phyloP scores from a whole-genome alignment of 2,888 invertebrate species.

The Tribolium freemani region DNA sequence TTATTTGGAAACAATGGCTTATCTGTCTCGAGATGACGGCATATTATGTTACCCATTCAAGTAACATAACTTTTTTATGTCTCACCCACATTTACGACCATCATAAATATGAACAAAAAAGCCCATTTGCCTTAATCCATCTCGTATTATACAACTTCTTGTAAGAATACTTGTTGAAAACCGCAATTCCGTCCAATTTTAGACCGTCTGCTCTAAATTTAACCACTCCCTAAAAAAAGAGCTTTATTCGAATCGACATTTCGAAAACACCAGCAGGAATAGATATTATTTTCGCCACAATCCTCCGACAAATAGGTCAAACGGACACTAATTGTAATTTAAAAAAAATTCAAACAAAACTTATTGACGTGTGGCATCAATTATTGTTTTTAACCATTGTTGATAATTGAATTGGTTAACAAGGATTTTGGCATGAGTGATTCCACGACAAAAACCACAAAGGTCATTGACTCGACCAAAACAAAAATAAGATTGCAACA shows the following conservation, averaged over 20 bases:
- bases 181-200: conserved; percentile 17
- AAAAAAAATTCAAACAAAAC: neutral
- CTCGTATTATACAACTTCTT: conserved; percentile 21
- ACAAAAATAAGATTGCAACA: conserved; percentile 1
- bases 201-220: conserved; percentile 29
- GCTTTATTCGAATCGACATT: conserved; percentile 25
- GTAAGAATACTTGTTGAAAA: conserved; percentile 12
- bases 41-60: too few relatives aligned
- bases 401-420: neutral
- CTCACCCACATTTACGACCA: too few relatives aligned
- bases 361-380: conserved; percentile 7
- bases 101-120: neutral
- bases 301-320: conserved; percentile 16
- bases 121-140: neutral
- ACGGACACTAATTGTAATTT: conserved; percentile 1
- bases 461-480: conserved; percentile 18
- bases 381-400: conserved; percentile 2
- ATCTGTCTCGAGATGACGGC: too few relatives aligned
- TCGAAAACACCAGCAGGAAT: conserved; percentile 4
- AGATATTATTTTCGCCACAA: conserved; percentile 23
- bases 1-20: too few relatives aligned
- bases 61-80: too few relatives aligned
- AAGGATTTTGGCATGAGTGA: conserved; percentile 21
- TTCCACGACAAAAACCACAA: conserved; percentile 6
- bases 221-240: conserved; percentile 8